Conservation (phyloP, 64 coral and sea anemone species). For the Dendrophyllia cribrosa region DNA sequence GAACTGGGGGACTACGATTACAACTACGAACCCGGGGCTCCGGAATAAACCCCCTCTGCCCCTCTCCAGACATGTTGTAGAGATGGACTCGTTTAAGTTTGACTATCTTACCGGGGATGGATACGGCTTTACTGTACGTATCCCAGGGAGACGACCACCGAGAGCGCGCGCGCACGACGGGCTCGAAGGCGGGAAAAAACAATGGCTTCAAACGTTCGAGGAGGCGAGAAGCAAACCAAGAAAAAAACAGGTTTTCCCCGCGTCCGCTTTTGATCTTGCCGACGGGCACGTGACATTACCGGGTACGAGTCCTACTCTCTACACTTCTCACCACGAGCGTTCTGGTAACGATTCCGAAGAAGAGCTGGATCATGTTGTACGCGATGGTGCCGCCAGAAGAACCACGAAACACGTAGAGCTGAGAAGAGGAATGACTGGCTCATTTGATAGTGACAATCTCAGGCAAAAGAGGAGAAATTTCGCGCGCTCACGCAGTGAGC, state of each 20-base stretch:
- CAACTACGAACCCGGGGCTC: background rate
- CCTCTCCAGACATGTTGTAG: background rate
- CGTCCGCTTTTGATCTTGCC: background rate
- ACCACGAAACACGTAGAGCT: background rate
- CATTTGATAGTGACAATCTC: background rate
- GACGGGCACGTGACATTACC: background rate
- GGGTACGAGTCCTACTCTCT: background rate
- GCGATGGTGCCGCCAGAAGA: background rate
- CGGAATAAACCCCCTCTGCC: background rate
- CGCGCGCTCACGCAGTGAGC: conserved; percentile 5
- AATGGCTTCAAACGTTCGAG: conserved; percentile 60
- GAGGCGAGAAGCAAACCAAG: conserved; percentile 29
- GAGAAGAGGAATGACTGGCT: background rate
- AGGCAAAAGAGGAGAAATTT: background rate
- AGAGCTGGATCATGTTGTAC: background rate
- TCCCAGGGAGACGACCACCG: conserved; percentile 49
- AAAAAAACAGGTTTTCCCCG: conserved; percentile 11
- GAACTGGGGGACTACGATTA: background rate
- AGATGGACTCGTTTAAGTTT: conserved; percentile 82
- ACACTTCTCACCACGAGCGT: background rate
- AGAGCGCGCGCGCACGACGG: conserved; percentile 3
- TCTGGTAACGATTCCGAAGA: conserved; percentile 4
- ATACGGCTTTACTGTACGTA: conserved; percentile 81
- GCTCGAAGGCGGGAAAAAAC: background rate
- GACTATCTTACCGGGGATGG: conserved; percentile 75